These are phyloP conservation scores for Drusus annulatus DNA, from an alignment of 1,140 invertebrate species.

Conservation along the genomic window DNA sequence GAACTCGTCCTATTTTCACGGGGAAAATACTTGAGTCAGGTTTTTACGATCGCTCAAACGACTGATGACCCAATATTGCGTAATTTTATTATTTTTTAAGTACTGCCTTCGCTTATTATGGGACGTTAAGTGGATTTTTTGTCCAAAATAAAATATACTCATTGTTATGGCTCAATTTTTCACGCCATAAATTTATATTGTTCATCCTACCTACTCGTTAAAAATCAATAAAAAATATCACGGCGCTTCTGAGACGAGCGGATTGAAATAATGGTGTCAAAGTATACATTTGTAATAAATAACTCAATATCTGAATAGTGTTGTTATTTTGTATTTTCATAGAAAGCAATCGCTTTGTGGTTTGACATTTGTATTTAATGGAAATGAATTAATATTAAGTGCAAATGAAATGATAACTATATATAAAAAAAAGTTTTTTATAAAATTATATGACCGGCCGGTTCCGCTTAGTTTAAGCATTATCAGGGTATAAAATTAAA, in stretches of 20 bases:
- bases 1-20: not conserved
- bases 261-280: no score
- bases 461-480: no score
- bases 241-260: not conserved
- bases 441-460: no score
- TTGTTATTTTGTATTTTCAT: no score
- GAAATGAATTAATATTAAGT: no score
- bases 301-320: no score
- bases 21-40: constrained; percentile 31
- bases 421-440: no score
- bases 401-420: no score
- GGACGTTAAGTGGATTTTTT: constrained; percentile 31
- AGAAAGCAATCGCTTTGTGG: no score
- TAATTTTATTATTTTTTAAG: constrained; percentile 52
- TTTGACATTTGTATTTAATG: no score
- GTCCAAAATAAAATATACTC: not conserved
- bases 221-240: constrained; percentile 11
- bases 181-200: constrained; percentile 18
- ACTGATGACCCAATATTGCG: constrained; percentile 31
- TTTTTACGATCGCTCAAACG: constrained; percentile 40
- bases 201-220: not conserved
- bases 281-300: no score
- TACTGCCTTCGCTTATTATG: constrained; percentile 16
- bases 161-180: constrained; percentile 24
- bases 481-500: no score